Evolutionary conservation across 2,797 vertebrate species (phyloP).

Genomic region (Xerus rutilus): DNA sequence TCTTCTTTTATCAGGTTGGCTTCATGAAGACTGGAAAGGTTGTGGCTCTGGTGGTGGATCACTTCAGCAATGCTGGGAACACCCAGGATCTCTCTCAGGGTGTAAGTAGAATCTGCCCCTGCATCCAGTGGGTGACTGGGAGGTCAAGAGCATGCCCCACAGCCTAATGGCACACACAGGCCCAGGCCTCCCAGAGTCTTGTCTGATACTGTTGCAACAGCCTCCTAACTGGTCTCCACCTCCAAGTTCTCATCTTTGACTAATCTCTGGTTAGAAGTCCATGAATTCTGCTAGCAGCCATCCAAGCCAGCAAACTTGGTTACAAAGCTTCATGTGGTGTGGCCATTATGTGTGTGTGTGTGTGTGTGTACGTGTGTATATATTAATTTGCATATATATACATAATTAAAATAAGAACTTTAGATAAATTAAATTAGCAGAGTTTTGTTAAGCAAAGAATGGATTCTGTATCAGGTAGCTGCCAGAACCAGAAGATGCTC

Average conservation of each 20-base stretch:
- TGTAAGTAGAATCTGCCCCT: slow-evolving; percentile 88
- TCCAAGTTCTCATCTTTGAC: background rate
- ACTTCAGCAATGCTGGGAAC: slow-evolving; percentile 94
- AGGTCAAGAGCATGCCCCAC: background rate
- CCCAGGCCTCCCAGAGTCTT: background rate
- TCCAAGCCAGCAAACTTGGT: background rate
- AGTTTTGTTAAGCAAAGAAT: background rate
- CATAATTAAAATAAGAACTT: background rate
- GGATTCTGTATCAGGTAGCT: background rate
- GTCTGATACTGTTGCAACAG: background rate
- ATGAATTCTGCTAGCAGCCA: background rate
- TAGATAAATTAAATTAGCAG: background rate
- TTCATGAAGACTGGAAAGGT: slow-evolving; percentile 93
- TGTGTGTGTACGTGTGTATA: background rate
- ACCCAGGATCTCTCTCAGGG: slow-evolving; percentile 93
- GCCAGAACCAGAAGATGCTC: background rate
- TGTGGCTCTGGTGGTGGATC: slow-evolving; percentile 92
- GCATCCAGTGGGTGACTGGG: too few relatives aligned
- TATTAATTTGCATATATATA: background rate
- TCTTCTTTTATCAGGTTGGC: slow-evolving; percentile 91
- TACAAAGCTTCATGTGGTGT: background rate
- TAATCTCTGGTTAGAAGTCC: background rate
- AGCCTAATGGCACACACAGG: background rate
- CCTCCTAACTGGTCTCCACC: background rate
- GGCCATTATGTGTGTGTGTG: background rate